phyloP scores from a whole-genome alignment of 2,888 invertebrate species.

The Stenchaetothrips biformis region DNA sequence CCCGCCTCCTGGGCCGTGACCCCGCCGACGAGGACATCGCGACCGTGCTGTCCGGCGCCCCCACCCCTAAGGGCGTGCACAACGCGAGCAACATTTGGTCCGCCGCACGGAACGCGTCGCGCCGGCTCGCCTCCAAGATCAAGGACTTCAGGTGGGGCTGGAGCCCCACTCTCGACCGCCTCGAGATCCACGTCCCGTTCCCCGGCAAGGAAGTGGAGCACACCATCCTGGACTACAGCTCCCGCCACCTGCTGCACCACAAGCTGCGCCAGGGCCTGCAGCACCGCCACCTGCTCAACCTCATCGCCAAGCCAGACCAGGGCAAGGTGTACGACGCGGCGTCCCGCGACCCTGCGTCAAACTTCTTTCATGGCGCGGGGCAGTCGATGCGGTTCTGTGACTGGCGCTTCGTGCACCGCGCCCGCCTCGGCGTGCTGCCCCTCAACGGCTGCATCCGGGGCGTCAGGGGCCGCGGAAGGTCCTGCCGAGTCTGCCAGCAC shows the following conservation, averaged over 20 bases:
- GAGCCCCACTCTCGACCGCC: not conserved
- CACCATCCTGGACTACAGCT: not conserved
- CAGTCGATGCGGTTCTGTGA: no score
- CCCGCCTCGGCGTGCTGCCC: no score
- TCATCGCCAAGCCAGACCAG: no score
- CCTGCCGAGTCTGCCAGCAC: no score
- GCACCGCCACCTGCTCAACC: no score
- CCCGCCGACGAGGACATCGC: not conserved
- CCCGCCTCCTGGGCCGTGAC: not conserved
- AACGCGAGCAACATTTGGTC: not conserved
- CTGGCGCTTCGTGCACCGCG: no score
- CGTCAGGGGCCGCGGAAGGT: not conserved
- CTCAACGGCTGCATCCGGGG: no score
- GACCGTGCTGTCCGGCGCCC: not conserved
- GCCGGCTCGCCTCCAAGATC: not conserved
- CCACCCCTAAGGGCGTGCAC: not conserved
- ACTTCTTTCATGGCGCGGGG: no score
- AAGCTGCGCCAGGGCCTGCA: no score
- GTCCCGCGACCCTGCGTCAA: no score
- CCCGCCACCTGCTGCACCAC: not conserved
- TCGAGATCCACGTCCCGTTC: not conserved
- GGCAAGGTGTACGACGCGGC: no score
- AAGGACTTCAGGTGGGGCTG: slow-evolving; percentile 4
- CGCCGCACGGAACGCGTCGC: not conserved
- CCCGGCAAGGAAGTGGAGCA: not conserved